phyloP scores from a whole-genome alignment of 1,140 invertebrate species.

The Lucilia cuprina region DNA sequence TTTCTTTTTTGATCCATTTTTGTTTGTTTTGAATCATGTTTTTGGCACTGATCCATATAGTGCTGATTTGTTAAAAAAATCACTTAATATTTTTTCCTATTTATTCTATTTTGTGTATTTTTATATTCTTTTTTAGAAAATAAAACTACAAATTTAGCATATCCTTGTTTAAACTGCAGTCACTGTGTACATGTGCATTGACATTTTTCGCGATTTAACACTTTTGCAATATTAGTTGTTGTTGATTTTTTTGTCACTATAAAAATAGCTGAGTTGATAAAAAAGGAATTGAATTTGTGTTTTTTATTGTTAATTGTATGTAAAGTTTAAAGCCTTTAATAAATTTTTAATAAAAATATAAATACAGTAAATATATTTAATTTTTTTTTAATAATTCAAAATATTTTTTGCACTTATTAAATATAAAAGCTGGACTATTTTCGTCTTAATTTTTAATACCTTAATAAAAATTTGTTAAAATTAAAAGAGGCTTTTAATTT shows the following conservation, averaged over 20 bases:
- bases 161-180: background rate
- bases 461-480: too few relatives aligned
- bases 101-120: background rate
- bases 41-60: constrained; percentile 1
- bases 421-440: too few relatives aligned
- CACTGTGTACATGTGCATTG: background rate
- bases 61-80: background rate
- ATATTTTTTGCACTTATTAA: too few relatives aligned
- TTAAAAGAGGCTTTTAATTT: too few relatives aligned
- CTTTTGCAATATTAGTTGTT: background rate
- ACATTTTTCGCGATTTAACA: constrained; percentile 2
- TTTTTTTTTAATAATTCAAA: too few relatives aligned
- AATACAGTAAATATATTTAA: too few relatives aligned
- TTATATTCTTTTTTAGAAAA: background rate
- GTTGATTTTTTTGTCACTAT: background rate
- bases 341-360: too few relatives aligned
- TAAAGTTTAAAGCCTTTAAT: too few relatives aligned
- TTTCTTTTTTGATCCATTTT: background rate
- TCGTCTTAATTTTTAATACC: too few relatives aligned
- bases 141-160: constrained; percentile 3
- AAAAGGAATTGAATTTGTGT: background rate
- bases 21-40: background rate
- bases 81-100: background rate
- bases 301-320: too few relatives aligned
- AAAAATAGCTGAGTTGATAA: background rate